phyloP scores from a whole-genome alignment of 2,888 invertebrate species.

The Rambutsinella grinnellia region DNA sequence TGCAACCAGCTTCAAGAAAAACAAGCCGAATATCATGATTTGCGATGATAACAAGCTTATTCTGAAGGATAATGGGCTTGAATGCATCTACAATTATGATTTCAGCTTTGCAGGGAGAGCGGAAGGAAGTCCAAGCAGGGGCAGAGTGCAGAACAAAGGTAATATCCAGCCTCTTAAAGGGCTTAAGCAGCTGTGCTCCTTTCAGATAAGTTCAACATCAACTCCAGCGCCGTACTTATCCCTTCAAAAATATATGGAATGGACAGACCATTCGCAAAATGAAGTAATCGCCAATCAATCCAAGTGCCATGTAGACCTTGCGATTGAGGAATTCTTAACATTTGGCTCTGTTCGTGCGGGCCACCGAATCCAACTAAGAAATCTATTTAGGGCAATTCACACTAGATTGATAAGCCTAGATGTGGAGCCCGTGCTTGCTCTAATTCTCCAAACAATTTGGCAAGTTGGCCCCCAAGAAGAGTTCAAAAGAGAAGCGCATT shows the following conservation, averaged over 20 bases:
- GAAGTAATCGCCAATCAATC: background rate
- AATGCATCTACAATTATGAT: background rate
- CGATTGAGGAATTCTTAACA: conserved; percentile 16
- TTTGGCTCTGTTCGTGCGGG: conserved; percentile 50
- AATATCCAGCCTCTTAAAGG: background rate
- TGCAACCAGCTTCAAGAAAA: background rate
- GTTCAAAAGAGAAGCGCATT: conserved; percentile 11
- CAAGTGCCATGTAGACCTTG: background rate
- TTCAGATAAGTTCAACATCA: background rate
- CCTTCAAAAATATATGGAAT: background rate
- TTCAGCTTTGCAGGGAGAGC: no score
- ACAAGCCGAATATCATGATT: background rate
- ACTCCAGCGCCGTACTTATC: background rate
- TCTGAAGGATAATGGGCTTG: background rate
- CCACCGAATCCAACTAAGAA: conserved; percentile 44
- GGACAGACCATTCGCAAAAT: background rate
- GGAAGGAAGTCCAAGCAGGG: no score
- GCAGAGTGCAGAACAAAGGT: no score
- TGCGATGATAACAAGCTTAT: background rate
- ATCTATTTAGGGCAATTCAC: conserved; percentile 33
- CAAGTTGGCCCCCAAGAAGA: conserved; percentile 27
- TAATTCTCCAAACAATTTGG: conserved; percentile 37
- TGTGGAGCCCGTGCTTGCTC: conserved; percentile 37
- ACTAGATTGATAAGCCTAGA: conserved; percentile 20
- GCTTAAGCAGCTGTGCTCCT: background rate